Evolutionary conservation across 2,888 invertebrate genomes (phyloP), one percentile per base, ranked within the genome.

Genomic region (Catocala fraxini): DNA sequence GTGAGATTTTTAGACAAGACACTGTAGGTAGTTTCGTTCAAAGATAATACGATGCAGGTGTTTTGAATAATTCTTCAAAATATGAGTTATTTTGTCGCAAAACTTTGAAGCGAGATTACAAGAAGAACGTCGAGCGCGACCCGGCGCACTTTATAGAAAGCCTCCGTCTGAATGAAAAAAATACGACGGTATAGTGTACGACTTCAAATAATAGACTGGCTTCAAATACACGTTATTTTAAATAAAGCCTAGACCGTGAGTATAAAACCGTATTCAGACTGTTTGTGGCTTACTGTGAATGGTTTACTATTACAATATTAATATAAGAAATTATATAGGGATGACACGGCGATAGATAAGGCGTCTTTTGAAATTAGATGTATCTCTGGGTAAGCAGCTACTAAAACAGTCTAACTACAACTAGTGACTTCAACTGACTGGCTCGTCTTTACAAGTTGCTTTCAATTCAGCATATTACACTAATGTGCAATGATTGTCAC

Each of bases 61-160:
- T 34, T 65, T 49, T 39, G 25, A 64, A 61, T 64, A 63, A 12
- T 34, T 35, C 53, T 9, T 39, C 7, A 39, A 49, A 59, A 39
- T 52, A 11, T 33, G 11, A 56, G 42, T 45, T 63, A 6, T 66
- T 61, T 59, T 25, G 45, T 55, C 47, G 46, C 47, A 39, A 68
- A 61, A 60, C 35, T 68, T 61, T 55, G 15, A 48, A 59, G 54
- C 47, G 39, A 59, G 54, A 73, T 73, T 67, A 75, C 61, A 77
- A 73, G 73, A 79, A 71, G 65, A 59, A 61, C 53, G 54, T 59
- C 56, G 65, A 53, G 62, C 48, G 43, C 60, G 59, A 59, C 47
- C 15, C 63, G 55, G 56, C 57, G 63, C 75, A 80, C 61, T 81
- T 83, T 82, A 86, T 85, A 83, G 83, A 84, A 81, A 83, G 77